Percentiles rank a stretch among this genome's conserved stretches.
phyloP scores from a whole-genome alignment of 1,140 invertebrate genomes.

The Nasonia longicornis region DNA sequence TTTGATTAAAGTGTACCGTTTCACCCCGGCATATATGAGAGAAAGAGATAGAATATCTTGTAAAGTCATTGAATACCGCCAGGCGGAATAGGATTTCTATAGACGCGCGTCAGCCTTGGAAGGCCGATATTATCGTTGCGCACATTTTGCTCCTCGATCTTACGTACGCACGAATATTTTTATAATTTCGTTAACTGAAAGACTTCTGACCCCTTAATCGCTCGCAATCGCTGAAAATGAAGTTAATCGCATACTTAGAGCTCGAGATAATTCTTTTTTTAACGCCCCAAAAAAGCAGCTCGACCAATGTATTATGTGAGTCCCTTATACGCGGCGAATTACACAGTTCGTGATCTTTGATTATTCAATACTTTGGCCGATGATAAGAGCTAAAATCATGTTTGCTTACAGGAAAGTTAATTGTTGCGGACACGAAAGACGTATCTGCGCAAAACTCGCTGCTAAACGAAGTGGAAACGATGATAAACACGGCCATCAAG shows the following conservation, averaged over 20 bases:
- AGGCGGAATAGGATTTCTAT: neutral
- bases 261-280: slow-evolving; percentile 9
- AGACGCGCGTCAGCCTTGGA: neutral
- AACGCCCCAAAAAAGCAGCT: neutral
- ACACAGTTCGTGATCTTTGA: neutral
- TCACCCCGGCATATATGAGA: too few relatives aligned
- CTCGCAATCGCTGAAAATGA: slow-evolving; percentile 17
- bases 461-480: slow-evolving; percentile 54
- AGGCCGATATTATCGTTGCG: neutral
- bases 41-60: too few relatives aligned
- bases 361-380: neutral
- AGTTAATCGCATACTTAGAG: neutral
- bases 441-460: slow-evolving; percentile 51
- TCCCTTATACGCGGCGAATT: neutral
- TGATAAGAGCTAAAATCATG: neutral
- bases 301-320: too few relatives aligned
- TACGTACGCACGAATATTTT: neutral
- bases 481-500: slow-evolving; percentile 53
- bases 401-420: slow-evolving; percentile 33
- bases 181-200: neutral
- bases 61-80: neutral
- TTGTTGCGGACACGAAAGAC: slow-evolving; percentile 3
- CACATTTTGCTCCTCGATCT: neutral
- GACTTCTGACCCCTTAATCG: slow-evolving; percentile 15
- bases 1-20: too few relatives aligned